A percentile compares a stretch with the other conserved stretches of the same genome.
These are phyloP conservation scores for Hirtodrosophila histrioides DNA, from an alignment of 2,888 invertebrate species.

Conservation along the genomic window DNA sequence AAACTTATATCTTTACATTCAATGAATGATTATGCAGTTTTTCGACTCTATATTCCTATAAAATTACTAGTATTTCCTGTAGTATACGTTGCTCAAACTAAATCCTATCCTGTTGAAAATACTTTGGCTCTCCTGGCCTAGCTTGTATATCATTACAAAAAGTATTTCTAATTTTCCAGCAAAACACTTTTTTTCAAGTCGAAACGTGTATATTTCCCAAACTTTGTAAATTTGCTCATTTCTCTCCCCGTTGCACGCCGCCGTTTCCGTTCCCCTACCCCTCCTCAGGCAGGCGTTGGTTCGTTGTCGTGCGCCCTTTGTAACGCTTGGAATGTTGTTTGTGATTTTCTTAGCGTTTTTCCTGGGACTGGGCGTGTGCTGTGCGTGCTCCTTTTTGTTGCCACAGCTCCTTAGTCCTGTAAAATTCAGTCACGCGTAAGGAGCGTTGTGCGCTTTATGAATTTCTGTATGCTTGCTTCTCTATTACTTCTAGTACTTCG, in stretches of 20 bases:
- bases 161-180: neutral
- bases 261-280: conserved; percentile 1
- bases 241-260: conserved; percentile 4
- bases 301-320: conserved; percentile 42
- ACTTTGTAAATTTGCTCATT: conserved; percentile 32
- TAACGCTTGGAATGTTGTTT: conserved; percentile 68
- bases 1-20: no score
- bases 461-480: conserved; percentile 56
- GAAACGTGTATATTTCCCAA: conserved; percentile 24
- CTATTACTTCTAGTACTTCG: conserved; percentile 57
- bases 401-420: conserved; percentile 33
- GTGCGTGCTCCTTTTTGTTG: conserved; percentile 23
- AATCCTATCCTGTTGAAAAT: no score
- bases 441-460: conserved; percentile 66
- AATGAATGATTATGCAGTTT: no score
- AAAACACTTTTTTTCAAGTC: neutral
- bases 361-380: conserved; percentile 26
- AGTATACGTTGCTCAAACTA: no score
- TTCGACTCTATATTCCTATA: no score
- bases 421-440: conserved; percentile 68
- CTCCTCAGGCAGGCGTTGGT: conserved; percentile 6
- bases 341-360: conserved; percentile 59
- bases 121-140: no score
- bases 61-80: no score
- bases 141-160: no score